Conservation (phyloP, 2,797 vertebrate genomes). For the Sebastolobus altivelis region DNA sequence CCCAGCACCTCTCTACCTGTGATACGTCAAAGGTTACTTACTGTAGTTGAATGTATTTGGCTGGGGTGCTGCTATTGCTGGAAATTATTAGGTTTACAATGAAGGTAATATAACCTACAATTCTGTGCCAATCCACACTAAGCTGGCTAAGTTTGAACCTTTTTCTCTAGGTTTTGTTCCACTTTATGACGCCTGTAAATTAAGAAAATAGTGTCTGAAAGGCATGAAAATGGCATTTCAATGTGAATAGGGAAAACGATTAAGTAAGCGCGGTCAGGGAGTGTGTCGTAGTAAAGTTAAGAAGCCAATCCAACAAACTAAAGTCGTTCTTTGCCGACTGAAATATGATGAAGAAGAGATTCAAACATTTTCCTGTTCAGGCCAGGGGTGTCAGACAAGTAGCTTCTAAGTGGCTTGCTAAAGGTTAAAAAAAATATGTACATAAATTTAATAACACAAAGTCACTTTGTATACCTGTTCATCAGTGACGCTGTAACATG, state of each 20-base stretch:
- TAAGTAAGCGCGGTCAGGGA: not conserved
- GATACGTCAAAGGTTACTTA: slow-evolving; percentile 45
- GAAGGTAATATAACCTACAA: not conserved
- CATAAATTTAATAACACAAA: too few relatives aligned
- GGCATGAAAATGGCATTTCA: not conserved
- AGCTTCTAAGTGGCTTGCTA: too few relatives aligned
- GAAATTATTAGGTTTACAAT: slow-evolving; percentile 16
- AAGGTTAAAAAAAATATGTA: too few relatives aligned
- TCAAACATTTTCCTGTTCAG: not conserved
- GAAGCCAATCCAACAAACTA: not conserved
- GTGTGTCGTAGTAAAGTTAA: not conserved
- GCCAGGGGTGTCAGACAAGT: too few relatives aligned
- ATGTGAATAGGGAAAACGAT: not conserved
- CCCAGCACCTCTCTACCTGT: slow-evolving; percentile 55
- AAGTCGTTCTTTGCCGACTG: not conserved
- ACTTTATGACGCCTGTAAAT: not conserved
- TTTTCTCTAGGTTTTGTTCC: not conserved
- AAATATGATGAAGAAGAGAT: not conserved
- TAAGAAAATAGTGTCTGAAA: not conserved
- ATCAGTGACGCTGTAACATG: too few relatives aligned
- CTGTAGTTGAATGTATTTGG: slow-evolving; percentile 29
- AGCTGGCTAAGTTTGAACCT: not conserved
- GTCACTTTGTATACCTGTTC: too few relatives aligned
- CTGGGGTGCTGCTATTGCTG: not conserved
- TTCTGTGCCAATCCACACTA: not conserved